phyloP scores from a whole-genome alignment of 2,113 vertebrate genomes.

The Perca fluviatilis region DNA sequence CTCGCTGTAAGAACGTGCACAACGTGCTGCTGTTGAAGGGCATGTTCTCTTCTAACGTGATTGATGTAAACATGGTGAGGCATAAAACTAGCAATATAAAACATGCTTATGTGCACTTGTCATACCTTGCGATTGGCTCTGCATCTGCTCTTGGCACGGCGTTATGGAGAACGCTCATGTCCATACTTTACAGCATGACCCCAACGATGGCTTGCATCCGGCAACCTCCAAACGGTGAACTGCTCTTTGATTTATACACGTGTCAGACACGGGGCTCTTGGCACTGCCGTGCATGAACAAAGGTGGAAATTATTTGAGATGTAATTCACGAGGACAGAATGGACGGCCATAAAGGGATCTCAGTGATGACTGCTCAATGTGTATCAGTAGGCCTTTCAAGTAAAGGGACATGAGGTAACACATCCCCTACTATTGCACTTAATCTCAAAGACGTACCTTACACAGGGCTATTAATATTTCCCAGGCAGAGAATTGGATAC shows the following conservation, averaged over 20 bases:
- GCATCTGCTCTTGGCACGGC: constrained; percentile 40
- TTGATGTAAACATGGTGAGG: constrained; percentile 53
- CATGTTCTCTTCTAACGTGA: constrained; percentile 42
- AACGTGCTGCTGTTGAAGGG: constrained; percentile 41
- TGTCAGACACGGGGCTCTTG: constrained; percentile 60
- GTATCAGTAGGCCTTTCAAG: constrained; percentile 51
- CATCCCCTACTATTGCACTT: constrained; percentile 48
- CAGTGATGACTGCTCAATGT: constrained; percentile 60
- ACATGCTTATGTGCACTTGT: constrained; percentile 52
- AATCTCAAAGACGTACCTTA: constrained; percentile 48
- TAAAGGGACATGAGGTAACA: constrained; percentile 63
- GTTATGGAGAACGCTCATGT: constrained; percentile 24
- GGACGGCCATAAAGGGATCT: constrained; percentile 72
- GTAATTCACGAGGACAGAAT: constrained; percentile 73
- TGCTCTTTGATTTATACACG: constrained; percentile 68
- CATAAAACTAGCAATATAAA: constrained; percentile 61
- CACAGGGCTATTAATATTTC: constrained; percentile 20
- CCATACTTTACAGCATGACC: constrained; percentile 50
- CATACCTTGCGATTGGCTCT: constrained; percentile 39
- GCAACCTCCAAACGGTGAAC: constrained; percentile 51
- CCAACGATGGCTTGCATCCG: constrained; percentile 44
- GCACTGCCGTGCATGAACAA: constrained; percentile 61
- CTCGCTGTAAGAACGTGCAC: not conserved
- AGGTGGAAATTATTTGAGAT: constrained; percentile 68
- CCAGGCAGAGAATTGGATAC: not conserved